Percentiles rank a stretch among this genome's conserved stretches.
phyloP scores from a whole-genome alignment of 2,888 invertebrate genomes.

The Pristionchus fissidentatus region DNA sequence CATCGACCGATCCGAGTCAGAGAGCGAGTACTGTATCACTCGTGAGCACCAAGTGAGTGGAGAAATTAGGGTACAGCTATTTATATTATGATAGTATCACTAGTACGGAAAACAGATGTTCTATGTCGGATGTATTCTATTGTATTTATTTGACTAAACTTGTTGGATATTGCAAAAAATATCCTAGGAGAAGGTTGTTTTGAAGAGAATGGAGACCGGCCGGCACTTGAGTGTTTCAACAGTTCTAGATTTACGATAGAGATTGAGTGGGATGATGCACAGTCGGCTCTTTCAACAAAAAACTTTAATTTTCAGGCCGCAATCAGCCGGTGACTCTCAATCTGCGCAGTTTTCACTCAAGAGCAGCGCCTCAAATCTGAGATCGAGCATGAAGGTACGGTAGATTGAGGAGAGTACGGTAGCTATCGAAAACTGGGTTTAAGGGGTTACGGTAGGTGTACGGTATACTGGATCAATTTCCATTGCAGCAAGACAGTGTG shows the following conservation, averaged over 20 bases:
- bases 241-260: too few species aligned
- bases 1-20: slow-evolving; percentile 54
- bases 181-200: too few species aligned
- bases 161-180: too few species aligned
- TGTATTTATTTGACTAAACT: too few species aligned
- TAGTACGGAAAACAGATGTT: too few species aligned
- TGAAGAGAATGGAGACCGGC: too few species aligned
- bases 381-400: slow-evolving; percentile 54
- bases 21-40: slow-evolving; percentile 64
- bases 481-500: slow-evolving; percentile 61
- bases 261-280: too few species aligned
- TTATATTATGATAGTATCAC: neutral
- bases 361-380: slow-evolving; percentile 66
- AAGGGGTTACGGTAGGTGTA: neutral
- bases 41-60: slow-evolving; percentile 49
- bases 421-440: neutral
- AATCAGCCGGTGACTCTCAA: neutral
- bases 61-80: neutral
- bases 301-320: slow-evolving; percentile 21
- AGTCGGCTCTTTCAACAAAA: too few species aligned
- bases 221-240: too few species aligned
- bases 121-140: too few species aligned
- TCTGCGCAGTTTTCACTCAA: slow-evolving; percentile 53
- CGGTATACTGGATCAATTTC: neutral
- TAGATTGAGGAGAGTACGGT: neutral